Percentiles rank a stretch among this genome's conserved stretches.
Conservation (phyloP, 2,113 vertebrate genomes). For the Pomatostomus ruficeps region DNA sequence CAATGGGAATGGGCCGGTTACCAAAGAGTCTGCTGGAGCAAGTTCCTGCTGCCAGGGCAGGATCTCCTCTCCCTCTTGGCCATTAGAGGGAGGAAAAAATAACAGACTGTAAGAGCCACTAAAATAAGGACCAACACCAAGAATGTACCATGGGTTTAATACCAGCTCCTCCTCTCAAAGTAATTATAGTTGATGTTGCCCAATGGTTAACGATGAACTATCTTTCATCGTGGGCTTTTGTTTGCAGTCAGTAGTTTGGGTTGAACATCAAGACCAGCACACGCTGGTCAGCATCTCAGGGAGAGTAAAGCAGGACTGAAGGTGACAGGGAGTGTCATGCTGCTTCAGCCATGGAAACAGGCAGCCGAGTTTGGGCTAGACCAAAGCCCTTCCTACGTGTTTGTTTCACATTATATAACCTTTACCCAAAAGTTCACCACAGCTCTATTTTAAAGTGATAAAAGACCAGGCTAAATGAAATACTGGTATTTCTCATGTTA, state of each 20-base stretch:
- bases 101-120: constrained; percentile 61
- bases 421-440: neutral
- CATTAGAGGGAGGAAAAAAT: constrained; percentile 67
- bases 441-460: neutral
- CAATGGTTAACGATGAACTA: constrained; percentile 22
- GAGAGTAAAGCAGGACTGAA: neutral
- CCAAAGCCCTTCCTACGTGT: neutral
- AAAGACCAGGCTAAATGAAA: neutral
- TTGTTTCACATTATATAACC: neutral
- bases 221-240: constrained; percentile 22
- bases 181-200: constrained; percentile 56
- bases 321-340: neutral
- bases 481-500: neutral
- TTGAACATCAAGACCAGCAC: neutral
- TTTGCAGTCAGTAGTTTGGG: constrained; percentile 30
- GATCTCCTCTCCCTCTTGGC: constrained; percentile 60
- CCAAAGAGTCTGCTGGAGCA: constrained; percentile 65
- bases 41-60: constrained; percentile 44
- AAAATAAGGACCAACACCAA: constrained; percentile 63
- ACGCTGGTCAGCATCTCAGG: fast-evolving
- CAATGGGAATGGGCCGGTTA: constrained; percentile 57
- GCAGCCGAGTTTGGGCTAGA: neutral
- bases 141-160: constrained; percentile 66
- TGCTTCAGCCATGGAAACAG: neutral
- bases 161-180: constrained; percentile 43